A percentile compares a stretch with the other conserved stretches of the same genome.
These are phyloP conservation scores for Neolamprologus tretocephalus DNA, from an alignment of 2,113 vertebrate species.

Conservation along the genomic window DNA sequence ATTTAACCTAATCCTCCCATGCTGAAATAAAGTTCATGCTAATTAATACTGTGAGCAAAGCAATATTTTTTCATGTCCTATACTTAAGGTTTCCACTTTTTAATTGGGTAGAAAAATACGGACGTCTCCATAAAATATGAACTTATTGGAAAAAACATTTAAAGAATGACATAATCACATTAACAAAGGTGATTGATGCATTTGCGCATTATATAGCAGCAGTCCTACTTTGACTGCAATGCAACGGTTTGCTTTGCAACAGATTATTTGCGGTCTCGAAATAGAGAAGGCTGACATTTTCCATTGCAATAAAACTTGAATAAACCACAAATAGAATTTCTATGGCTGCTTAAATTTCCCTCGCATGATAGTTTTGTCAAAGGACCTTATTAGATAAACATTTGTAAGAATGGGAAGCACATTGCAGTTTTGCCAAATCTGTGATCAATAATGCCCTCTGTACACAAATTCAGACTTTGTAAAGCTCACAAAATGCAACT, in stretches of 20 bases:
- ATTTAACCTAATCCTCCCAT: neutral
- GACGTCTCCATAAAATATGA: neutral
- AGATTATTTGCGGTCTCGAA: neutral
- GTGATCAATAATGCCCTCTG: slow-evolving; percentile 2
- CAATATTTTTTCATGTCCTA: neutral
- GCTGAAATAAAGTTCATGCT: neutral
- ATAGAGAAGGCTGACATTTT: neutral
- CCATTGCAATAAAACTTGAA: neutral
- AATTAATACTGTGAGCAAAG: slow-evolving; percentile 2
- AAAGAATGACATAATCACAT: neutral
- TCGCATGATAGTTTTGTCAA: neutral
- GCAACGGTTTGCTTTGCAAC: neutral
- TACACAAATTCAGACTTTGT: neutral
- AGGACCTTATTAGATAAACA: neutral
- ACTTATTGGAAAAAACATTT: neutral
- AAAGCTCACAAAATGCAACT: neutral
- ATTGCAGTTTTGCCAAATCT: slow-evolving; percentile 3
- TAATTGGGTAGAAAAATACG: neutral
- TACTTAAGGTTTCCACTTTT: neutral
- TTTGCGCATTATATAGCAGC: neutral
- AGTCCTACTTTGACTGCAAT: neutral
- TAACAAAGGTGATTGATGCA: neutral
- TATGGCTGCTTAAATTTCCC: neutral
- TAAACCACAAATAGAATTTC: neutral
- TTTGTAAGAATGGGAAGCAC: neutral